Percentiles rank a stretch among this genome's conserved stretches.
phyloP scores from a whole-genome alignment of 2,113 vertebrate species.

The Stegastes partitus region DNA sequence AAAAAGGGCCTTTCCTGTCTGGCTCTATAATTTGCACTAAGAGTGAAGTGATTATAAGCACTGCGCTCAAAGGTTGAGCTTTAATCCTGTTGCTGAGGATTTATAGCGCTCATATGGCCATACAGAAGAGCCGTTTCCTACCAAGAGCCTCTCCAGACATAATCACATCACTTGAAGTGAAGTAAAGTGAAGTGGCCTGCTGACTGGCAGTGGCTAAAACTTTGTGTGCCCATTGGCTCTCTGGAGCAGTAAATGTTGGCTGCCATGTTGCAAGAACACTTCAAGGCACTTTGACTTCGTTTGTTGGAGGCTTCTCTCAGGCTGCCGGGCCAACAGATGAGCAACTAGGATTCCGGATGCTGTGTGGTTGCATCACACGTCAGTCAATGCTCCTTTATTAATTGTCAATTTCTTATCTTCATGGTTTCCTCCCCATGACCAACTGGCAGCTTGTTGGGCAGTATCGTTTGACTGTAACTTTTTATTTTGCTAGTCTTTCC shows the following conservation, averaged over 20 bases:
- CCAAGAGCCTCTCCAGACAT: slow-evolving; percentile 70
- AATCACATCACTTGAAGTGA: slow-evolving; percentile 67
- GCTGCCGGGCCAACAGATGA: slow-evolving; percentile 27
- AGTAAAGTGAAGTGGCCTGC: slow-evolving; percentile 60
- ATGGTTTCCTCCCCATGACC: slow-evolving; percentile 11
- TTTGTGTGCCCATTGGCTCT: slow-evolving; percentile 53
- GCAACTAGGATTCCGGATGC: slow-evolving; percentile 30
- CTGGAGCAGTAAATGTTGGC: slow-evolving; percentile 42
- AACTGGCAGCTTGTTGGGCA: slow-evolving; percentile 43
- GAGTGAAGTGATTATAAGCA: slow-evolving; percentile 60
- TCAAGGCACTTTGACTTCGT: slow-evolving; percentile 43
- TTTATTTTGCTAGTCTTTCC: slow-evolving; percentile 17
- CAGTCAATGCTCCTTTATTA: slow-evolving; percentile 23
- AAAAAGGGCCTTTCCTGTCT: slow-evolving; percentile 29
- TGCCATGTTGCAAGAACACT: slow-evolving; percentile 39
- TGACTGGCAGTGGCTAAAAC: slow-evolving; percentile 59
- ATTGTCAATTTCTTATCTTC: slow-evolving; percentile 33
- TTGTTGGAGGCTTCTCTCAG: slow-evolving; percentile 27
- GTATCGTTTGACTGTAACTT: slow-evolving; percentile 28
- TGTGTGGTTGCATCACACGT: slow-evolving; percentile 21
- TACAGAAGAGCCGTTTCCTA: slow-evolving; percentile 51
- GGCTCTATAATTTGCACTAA: slow-evolving; percentile 41
- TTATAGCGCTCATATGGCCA: slow-evolving; percentile 62
- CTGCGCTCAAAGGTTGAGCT: slow-evolving; percentile 60
- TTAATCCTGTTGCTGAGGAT: slow-evolving; percentile 70